These are phyloP conservation scores for Scytalopus superciliaris DNA, from an alignment of 2,113 vertebrate species.

Conservation along the genomic window DNA sequence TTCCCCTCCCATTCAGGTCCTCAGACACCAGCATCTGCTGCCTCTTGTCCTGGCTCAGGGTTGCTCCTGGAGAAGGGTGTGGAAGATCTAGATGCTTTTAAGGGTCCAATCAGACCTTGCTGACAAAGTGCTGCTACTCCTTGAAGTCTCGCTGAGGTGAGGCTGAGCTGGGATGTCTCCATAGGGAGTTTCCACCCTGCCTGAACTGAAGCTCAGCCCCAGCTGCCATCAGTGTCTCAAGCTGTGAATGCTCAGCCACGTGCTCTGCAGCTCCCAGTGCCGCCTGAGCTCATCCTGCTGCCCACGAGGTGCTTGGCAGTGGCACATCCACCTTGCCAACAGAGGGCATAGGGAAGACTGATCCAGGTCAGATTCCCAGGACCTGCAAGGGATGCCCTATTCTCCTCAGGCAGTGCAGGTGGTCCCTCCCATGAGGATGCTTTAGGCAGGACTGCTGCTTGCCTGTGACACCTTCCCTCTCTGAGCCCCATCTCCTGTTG, in stretches of 20 bases:
- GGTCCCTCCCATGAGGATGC: neutral
- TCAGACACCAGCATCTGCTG: neutral
- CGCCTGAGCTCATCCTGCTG: neutral
- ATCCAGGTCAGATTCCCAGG: neutral
- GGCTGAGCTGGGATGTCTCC: neutral
- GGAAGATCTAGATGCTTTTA: neutral
- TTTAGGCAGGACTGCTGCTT: neutral
- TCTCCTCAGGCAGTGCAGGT: neutral
- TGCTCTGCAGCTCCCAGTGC: neutral
- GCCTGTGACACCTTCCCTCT: neutral
- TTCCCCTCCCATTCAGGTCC: neutral
- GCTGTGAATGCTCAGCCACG: neutral
- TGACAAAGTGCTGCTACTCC: neutral
- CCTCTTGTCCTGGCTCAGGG: neutral
- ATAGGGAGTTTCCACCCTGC: neutral
- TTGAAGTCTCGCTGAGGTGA: neutral
- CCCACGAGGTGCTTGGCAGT: neutral
- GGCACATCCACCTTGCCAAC: neutral
- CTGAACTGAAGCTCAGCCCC: neutral
- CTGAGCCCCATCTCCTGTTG: neutral
- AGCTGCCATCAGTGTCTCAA: neutral
- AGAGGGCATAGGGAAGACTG: rapidly evolving
- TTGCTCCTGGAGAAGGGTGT: neutral
- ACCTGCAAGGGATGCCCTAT: neutral
- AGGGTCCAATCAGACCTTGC: neutral